These are phyloP conservation scores for Prunella fulvescens DNA, from an alignment of 2,113 vertebrate genomes.

Conservation along the genomic window DNA sequence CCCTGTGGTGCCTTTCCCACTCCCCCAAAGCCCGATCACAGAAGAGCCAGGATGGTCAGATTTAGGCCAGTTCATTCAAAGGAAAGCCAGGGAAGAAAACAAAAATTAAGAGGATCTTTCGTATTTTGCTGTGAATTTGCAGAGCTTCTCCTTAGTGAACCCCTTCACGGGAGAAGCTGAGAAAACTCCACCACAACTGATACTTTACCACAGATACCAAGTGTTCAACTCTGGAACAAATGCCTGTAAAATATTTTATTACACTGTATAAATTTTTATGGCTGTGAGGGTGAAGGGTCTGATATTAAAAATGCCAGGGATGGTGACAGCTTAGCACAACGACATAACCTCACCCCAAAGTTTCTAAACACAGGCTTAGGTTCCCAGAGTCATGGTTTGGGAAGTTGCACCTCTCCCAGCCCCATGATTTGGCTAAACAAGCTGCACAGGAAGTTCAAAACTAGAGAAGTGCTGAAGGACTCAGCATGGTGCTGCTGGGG, in stretches of 20 bases:
- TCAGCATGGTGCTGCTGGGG: rapidly evolving
- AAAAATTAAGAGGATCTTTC: background rate
- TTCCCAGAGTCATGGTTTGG: background rate
- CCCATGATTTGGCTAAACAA: rapidly evolving
- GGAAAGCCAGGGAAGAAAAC: background rate
- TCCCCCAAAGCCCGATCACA: background rate
- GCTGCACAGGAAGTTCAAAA: background rate
- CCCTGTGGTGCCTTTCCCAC: background rate
- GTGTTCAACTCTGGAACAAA: background rate
- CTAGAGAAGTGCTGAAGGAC: background rate
- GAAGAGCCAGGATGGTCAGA: background rate
- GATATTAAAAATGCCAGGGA: background rate
- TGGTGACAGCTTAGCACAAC: background rate
- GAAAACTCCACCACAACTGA: background rate
- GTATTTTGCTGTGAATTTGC: background rate
- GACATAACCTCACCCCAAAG: rapidly evolving
- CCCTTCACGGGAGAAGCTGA: background rate
- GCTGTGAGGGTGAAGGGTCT: background rate
- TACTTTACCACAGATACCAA: background rate
- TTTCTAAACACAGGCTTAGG: background rate
- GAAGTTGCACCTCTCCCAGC: background rate
- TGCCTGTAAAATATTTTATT: background rate
- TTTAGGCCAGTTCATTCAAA: rapidly evolving
- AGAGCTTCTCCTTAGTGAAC: background rate
- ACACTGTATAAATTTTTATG: background rate